Evolutionary conservation across 2,888 invertebrate species (phyloP).

Genomic region (Plebejus anna): DNA sequence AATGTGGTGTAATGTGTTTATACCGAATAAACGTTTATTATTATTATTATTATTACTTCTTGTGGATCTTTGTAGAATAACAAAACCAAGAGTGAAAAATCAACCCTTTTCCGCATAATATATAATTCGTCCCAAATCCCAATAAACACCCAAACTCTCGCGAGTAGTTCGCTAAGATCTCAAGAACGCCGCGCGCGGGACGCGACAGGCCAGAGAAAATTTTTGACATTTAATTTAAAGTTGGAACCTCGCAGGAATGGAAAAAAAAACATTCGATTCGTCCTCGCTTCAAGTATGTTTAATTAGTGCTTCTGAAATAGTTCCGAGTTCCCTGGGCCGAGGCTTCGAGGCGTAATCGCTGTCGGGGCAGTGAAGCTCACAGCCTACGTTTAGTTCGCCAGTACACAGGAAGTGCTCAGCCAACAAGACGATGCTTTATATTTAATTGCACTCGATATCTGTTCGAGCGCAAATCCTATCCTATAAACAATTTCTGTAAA

Average conservation of each 20-base stretch:
- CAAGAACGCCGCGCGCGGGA: background rate
- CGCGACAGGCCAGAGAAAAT: background rate
- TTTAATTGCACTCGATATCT: conserved; percentile 8
- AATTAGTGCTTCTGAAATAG: conserved; percentile 16
- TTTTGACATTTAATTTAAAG: conserved; percentile 13
- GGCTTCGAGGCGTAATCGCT: background rate
- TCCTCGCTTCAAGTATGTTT: conserved; percentile 7
- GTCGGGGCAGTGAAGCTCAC: background rate
- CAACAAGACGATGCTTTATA: background rate
- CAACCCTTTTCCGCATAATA: background rate
- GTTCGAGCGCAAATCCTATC: background rate
- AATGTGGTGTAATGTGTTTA: too few species aligned
- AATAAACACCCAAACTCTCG: background rate
- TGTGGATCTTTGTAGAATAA: too few species aligned
- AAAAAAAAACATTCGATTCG: conserved; percentile 16
- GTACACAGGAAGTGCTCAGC: background rate
- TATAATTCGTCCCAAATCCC: background rate
- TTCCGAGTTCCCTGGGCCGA: background rate
- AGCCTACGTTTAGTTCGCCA: background rate
- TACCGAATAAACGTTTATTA: too few species aligned
- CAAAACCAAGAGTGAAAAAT: background rate
- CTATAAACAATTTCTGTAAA: background rate
- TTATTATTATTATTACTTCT: too few species aligned
- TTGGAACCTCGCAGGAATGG: background rate
- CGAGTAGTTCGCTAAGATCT: background rate